Evolutionary conservation across 2,888 invertebrate genomes (phyloP).

Genomic region (Aspidiotus rigidus): DNA sequence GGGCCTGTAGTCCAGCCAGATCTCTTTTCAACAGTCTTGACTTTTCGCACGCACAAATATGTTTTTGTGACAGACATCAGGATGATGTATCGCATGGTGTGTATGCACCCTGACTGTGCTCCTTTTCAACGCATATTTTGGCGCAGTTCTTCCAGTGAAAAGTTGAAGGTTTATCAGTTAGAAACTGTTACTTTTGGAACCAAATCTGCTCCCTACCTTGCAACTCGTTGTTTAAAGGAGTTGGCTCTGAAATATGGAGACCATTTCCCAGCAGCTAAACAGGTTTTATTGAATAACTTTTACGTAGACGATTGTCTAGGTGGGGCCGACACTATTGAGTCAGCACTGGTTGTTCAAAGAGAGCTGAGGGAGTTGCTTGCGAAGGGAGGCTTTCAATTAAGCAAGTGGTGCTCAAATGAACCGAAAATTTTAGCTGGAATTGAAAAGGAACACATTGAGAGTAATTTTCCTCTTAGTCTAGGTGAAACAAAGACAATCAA

Average conservation of each 20-base stretch:
- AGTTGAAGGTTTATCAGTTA: background rate
- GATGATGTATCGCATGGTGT: background rate
- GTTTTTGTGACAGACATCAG: background rate
- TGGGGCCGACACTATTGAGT: background rate
- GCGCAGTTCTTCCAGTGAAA: background rate
- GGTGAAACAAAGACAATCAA: background rate
- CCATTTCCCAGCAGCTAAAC: background rate
- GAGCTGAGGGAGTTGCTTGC: background rate
- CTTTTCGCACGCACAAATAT: slow-evolving; percentile 2
- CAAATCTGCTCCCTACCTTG: background rate
- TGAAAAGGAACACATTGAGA: background rate
- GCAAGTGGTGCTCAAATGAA: slow-evolving; percentile 1
- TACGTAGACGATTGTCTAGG: background rate
- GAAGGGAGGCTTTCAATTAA: background rate
- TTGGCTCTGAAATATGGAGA: background rate
- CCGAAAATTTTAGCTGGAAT: background rate
- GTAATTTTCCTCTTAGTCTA: background rate
- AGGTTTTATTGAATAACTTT: background rate
- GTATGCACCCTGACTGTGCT: background rate
- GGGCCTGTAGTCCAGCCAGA: background rate
- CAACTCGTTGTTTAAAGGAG: background rate
- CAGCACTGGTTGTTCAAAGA: background rate
- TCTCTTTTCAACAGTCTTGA: background rate
- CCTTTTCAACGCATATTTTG: slow-evolving; percentile 1
- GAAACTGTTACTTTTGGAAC: background rate